Base-by-base conservation (phyloP, 2,888 invertebrate species). In the Dinocampus coccinellae region DNA sequence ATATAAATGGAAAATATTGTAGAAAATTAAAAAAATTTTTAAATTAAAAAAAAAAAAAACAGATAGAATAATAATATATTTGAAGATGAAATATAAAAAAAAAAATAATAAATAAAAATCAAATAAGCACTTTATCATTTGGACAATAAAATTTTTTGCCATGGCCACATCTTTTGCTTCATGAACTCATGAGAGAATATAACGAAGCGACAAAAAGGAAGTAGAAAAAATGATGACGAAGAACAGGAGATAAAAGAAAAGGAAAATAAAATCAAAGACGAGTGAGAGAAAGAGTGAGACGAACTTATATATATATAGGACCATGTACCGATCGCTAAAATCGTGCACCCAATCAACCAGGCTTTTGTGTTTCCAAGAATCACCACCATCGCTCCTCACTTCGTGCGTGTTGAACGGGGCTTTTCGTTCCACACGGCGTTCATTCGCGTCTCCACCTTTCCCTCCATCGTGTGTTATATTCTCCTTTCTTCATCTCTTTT, bases 281-380 rank as follows among this genome's bases (percentile, higher is more conserved):
- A 53, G 39, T 26, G 20, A 26, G 20, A 55, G 26, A 34, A 47
- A 65, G 34, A 63, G 53, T 42, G 63, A 67, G 69, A 58, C 67
- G 70, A 67, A n/a, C 6, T 3, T n/a, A n/a, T n/a, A n/a, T n/a
- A 47, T 64, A 73, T 24, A 62, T 34, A 61, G 63, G 72, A 67
- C 55, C 73, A 52, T 62, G 72, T 72, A 76, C 72, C 75, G 76
- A 76, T 77, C 74, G 74, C 75, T 74, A 73, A 75, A 77, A 77
- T 70, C 75, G 77, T 75, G 76, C 75, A 75, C 75, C 77, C 77
- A 77, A 77, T 77, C 77, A 77, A 76, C 73, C 75, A 42, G 76
- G 70, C 77, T 73, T 77, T 77, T 77, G 77, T 77, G 73, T 75
- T 77, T 77, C 76, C 76, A 72, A 76, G 77, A 77, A 77, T 75